Base-by-base conservation (phyloP, 2,113 vertebrate species). In the Cyanoderma ruficeps region DNA sequence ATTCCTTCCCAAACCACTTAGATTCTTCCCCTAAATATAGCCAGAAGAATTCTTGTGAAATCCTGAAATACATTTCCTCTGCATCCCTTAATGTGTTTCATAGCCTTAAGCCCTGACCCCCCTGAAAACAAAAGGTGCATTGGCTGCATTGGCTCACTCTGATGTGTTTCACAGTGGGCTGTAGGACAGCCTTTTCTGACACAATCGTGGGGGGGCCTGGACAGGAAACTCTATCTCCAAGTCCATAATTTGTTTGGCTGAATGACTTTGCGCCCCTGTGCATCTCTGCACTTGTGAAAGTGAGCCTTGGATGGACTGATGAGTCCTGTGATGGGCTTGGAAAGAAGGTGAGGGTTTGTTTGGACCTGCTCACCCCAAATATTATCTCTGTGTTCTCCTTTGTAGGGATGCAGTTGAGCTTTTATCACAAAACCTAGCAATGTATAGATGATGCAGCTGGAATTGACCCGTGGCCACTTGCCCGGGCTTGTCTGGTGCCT, bases 91-190 rank as follows among this genome's bases (percentile, higher is more conserved):
- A 55, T 13, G 19, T n/a, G 8, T 37, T 13, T 65, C 31, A 35
- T 7, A 69, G 11, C 10, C 9, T 18, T 31, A 39, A 28, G 17
- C 15, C 25, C 30, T 37, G 59, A 68, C 1, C 0, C 0, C 1
- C 2, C 16, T 46, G 20, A 13, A 19, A 55, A 6, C 25, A 56
- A 65, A 84, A 75, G 3, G 11, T 17, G 13, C 0, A 47, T 12
- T 56, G 55, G 31, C 35, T 69, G 6, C 13, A 11, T 4, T 46
- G 8, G 9, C 35, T 64, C 9, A 9, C 13, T 80, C 76, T 20
- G 56, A 11, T n/a, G 21, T 52, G 27, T 42, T 64, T 60, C 41
- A 42, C 37, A 42, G 33, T 17, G 28, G 4, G 17, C 3, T 57
- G 18, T 4, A 18, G 25, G 23, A 57, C 56, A 63, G 15, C 11